Base-by-base conservation (phyloP, 2,888 invertebrate genomes). In the Euspilapteryx auroguttella region DNA sequence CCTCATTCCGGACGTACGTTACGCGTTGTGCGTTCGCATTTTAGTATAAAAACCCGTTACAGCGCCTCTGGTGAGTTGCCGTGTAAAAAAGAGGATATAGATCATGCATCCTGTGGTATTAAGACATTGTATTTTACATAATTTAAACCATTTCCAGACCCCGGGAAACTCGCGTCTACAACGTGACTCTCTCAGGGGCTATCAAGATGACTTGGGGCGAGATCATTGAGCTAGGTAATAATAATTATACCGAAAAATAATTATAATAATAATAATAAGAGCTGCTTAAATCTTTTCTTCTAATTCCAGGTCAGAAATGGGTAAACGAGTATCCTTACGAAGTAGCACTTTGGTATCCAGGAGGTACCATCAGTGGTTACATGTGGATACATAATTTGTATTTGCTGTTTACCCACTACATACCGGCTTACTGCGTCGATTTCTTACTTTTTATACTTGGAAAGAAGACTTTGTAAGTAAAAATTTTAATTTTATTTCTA, bases 151-250 rank as follows among this genome's bases (percentile, higher is more conserved):
- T 35, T 57, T 61, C 21, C 57, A 78, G 79, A 23, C 61, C 73
- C 0, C 49, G 48, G 12, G 57, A 75, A 14, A 64, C 73, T 0
- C 66, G 79, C 9, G 80, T 89, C 7, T 86, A 85, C 55, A 94
- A 95, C 51, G 78, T 90, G 28, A 89, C 91, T 2, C 78, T 87
- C 3, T 88, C 91, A 0, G 79, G 80, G 11, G 81, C 87, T 12
- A 84, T 90, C 34, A 84, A 87, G 0, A 65, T 94, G 27, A 86
- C 87, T 0, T 98, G 97, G 97, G 86, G 85, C 11, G 82, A 87
- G 41, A 82, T 91, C 27, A 80, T 94, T 42, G 80, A 84, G 38
- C 69, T 80, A 17, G 86, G 87, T 45, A 78, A 71, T n/a, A n/a
- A n/a, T n/a, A n/a, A n/a, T n/a, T n/a, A 51, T 33, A 14, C 6